Base-by-base conservation (phyloP, 2,113 vertebrate species). In the Alectura lathami region DNA sequence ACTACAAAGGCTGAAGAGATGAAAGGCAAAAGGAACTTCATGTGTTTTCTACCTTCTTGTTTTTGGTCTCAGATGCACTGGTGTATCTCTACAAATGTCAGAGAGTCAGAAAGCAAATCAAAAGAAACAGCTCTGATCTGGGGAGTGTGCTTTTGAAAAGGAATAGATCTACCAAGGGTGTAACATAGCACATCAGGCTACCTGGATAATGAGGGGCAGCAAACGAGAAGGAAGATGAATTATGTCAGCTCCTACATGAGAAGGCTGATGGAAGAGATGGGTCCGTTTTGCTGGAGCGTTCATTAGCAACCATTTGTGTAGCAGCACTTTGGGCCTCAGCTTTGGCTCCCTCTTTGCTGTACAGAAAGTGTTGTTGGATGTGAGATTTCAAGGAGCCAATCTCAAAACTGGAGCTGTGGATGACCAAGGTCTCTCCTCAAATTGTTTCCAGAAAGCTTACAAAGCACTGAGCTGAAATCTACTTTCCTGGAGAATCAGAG, bases 1-100 rank as follows among this genome's bases (percentile, higher is more conserved):
- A 97, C 91, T 96, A 96, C 90, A 97, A 96, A 97, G 96, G 72
- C 91, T 68, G 88, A 88, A 64, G 75, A 97, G 95, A 97, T 97
- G 76, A 97, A 97, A 97, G 96, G 88, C 73, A 97, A 96, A 74
- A 89, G 30, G 72, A 87, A 82, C 64, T 93, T 92, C 47, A 26
- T 47, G 85, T 92, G 73, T 92, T 91, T 96, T 94, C 62, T 86
- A 34, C 60, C 72, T 96, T 73, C 83, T 96, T 94, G 75, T 38
- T 95, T 96, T 93, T 57, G 68, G 96, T 74, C 83, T 94, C 81
- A 64, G 68, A 90, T 94, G 83, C 77, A 83, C 54, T 47, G 70
- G 64, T 3, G 0, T 70, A 89, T 73, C 85, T 67, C 89, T 68
- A 72, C 62, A 91, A 95, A 96, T 94, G 92, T 96, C 93, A 96